Conservation (phyloP, 30 jellyfish, hydroid and myxozoan species). For the Cassiopea andromeda region DNA sequence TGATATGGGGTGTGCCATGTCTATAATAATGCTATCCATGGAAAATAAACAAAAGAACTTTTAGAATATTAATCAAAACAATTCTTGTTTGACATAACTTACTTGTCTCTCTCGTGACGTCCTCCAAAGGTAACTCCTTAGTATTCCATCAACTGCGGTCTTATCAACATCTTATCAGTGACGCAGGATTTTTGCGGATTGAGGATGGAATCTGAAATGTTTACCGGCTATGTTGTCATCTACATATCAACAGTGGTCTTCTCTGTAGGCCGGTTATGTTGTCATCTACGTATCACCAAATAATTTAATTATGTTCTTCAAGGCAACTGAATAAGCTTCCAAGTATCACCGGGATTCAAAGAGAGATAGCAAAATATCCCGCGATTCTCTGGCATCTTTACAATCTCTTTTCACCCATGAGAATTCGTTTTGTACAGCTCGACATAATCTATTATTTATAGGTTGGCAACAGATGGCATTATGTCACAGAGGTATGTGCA, state of each 20-base stretch:
- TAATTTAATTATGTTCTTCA: neutral
- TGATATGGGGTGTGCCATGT: neutral
- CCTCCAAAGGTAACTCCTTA: neutral
- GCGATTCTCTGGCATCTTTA: neutral
- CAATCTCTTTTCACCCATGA: constrained; percentile 34
- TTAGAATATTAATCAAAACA: too few species aligned
- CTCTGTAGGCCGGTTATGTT: neutral
- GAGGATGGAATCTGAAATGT: neutral
- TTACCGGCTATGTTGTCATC: neutral
- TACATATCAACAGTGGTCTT: neutral
- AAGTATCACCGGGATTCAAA: neutral
- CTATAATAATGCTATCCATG: neutral
- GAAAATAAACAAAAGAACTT: neutral
- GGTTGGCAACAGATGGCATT: constrained; percentile 60
- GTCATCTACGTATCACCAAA: neutral
- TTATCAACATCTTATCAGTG: neutral
- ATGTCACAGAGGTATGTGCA: constrained; percentile 20
- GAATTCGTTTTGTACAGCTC: constrained; percentile 49
- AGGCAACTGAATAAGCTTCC: neutral
- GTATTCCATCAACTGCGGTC: neutral
- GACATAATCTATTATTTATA: constrained; percentile 27
- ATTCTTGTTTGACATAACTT: too few species aligned
- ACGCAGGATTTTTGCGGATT: neutral
- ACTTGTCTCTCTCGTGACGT: neutral
- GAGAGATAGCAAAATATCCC: neutral